Conservation (phyloP, 2,113 vertebrate species). For the Pluvialis apricaria region DNA sequence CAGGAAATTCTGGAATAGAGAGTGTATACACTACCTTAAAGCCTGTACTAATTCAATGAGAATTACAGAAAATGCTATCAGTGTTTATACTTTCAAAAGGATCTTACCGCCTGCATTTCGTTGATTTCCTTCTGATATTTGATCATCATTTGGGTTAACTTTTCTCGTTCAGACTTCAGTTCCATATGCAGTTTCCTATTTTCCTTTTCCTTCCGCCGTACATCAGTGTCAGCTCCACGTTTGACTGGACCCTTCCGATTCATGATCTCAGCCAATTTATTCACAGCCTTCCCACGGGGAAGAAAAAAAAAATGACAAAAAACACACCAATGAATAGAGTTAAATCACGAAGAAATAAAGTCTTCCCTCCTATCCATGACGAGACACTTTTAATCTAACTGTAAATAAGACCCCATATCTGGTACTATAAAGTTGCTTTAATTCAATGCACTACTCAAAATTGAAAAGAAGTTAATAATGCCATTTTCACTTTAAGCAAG, state of each 20-base stretch:
- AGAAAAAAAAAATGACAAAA: background rate
- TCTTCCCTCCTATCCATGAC: background rate
- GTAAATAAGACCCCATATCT: background rate
- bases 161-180: slow-evolving; percentile 93
- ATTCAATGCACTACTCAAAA: background rate
- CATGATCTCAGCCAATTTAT: slow-evolving; percentile 98
- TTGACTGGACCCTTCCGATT: slow-evolving; percentile 92
- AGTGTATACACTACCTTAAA: background rate
- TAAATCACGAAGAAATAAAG: background rate
- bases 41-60: background rate
- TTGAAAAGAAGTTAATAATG: background rate
- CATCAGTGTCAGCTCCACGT: slow-evolving; percentile 92
- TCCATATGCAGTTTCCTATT: slow-evolving; percentile 97
- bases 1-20: background rate
- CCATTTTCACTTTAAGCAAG: background rate
- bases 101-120: slow-evolving; percentile 94
- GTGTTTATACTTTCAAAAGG: background rate
- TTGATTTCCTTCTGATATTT: slow-evolving; percentile 97
- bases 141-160: slow-evolving; percentile 94
- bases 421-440: background rate
- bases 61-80: background rate
- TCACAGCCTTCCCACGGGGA: slow-evolving; percentile 84
- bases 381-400: background rate
- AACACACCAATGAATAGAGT: background rate
- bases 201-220: slow-evolving; percentile 95